Evolutionary conservation across 2,113 vertebrate species (phyloP).

Genomic region (Cygnus atratus): DNA sequence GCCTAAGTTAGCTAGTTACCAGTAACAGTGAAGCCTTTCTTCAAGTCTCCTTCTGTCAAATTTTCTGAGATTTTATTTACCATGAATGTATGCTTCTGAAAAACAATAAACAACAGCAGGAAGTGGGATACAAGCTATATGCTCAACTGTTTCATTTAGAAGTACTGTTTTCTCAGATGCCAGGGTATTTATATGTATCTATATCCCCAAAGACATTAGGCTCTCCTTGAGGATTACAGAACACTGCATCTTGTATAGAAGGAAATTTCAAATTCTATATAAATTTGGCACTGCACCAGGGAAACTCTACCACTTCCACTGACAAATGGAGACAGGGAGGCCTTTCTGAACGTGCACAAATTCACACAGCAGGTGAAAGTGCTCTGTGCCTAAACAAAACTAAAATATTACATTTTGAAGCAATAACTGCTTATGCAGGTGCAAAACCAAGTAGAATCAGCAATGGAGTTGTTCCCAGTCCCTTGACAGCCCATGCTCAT

Average conservation of each 20-base stretch:
- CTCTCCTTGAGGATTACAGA: neutral
- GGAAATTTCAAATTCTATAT: neutral
- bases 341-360: neutral
- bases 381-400: neutral
- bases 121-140: neutral
- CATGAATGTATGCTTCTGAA: neutral
- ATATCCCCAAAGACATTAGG: neutral
- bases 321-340: neutral
- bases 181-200: neutral
- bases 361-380: neutral
- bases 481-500: neutral
- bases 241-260: neutral
- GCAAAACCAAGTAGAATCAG: neutral
- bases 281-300: neutral
- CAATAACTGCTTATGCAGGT: neutral
- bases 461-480: neutral
- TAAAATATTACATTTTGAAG: neutral
- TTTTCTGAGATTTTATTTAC: slow-evolving; percentile 19
- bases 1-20: neutral
- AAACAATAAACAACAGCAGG: neutral
- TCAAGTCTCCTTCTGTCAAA: neutral
- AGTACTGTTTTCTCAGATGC: neutral
- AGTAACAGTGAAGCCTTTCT: neutral
- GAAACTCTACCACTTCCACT: neutral
- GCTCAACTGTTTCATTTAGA: neutral